These are phyloP conservation scores for Dascillus cervinus DNA, from an alignment of 2,888 invertebrate species.

Conservation along the genomic window DNA sequence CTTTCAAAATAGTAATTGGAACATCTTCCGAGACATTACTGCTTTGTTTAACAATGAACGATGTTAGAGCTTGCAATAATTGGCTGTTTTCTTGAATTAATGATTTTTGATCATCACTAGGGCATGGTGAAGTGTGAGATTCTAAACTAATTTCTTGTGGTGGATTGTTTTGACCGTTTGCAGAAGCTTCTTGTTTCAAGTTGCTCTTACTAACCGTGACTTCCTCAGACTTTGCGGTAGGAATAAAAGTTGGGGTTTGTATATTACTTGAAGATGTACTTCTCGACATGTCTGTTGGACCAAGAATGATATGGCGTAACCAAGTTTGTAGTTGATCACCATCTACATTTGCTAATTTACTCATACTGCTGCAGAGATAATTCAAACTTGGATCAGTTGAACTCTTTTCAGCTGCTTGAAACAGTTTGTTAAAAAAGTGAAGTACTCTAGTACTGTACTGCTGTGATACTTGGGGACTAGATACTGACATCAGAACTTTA, in stretches of 20 bases:
- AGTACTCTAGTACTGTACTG: constrained; percentile 71
- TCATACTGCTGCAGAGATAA: constrained; percentile 59
- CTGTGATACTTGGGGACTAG: constrained; percentile 62
- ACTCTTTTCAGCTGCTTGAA: constrained; percentile 55
- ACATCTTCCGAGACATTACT: constrained; percentile 54
- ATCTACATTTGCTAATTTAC: constrained; percentile 58
- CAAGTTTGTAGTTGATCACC: constrained; percentile 54
- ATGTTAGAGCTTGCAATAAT: constrained; percentile 60
- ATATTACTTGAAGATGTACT: constrained; percentile 46
- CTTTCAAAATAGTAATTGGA: constrained; percentile 58
- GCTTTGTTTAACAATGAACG: constrained; percentile 64
- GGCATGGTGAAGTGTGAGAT: constrained; percentile 30
- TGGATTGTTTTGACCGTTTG: constrained; percentile 37
- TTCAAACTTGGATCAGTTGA: constrained; percentile 56
- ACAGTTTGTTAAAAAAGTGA: constrained; percentile 70
- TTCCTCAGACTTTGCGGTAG: constrained; percentile 39
- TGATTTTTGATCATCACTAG: constrained; percentile 44
- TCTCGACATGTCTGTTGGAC: constrained; percentile 41
- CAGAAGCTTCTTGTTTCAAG: constrained; percentile 16
- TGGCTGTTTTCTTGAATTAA: constrained; percentile 62
- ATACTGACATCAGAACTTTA: constrained; percentile 72
- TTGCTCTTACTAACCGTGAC: background rate
- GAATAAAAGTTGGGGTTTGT: constrained; percentile 46
- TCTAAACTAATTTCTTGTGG: constrained; percentile 27
- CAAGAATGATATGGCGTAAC: constrained; percentile 59